These are phyloP conservation scores for Rhinophrynus dorsalis DNA, from an alignment of 2,797 vertebrate species.

Conservation along the genomic window DNA sequence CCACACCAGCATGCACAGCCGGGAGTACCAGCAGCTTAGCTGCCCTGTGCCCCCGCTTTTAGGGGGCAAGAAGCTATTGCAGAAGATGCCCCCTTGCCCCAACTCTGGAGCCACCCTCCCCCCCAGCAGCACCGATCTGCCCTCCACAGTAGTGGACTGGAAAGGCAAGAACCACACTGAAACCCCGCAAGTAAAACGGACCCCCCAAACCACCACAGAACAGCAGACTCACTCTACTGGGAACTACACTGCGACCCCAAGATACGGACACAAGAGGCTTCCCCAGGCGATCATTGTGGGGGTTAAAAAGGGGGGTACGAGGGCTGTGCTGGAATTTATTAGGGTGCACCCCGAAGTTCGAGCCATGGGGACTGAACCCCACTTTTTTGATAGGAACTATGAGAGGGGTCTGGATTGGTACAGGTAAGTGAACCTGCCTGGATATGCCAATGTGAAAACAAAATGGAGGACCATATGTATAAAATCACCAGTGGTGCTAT, in stretches of 20 bases:
- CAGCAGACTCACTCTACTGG: slow-evolving; percentile 52
- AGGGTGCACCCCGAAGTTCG: slow-evolving; percentile 93
- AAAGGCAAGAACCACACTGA: slow-evolving; percentile 24
- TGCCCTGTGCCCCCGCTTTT: slow-evolving; percentile 66
- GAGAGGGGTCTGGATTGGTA: slow-evolving; percentile 92
- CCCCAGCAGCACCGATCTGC: slow-evolving; percentile 38
- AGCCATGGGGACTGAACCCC: slow-evolving; percentile 89
- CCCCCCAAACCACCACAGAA: slow-evolving; percentile 59
- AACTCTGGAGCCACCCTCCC: slow-evolving; percentile 50
- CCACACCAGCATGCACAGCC: slow-evolving; percentile 72
- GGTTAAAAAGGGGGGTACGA: slow-evolving; percentile 93
- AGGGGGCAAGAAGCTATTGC: slow-evolving; percentile 84
- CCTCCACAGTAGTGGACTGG: slow-evolving; percentile 52
- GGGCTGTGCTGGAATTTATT: slow-evolving; percentile 94
- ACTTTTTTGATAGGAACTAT: slow-evolving; percentile 96
- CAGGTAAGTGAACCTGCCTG: slow-evolving; percentile 83
- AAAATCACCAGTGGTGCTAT: too few relatives aligned
- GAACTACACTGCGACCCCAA: slow-evolving; percentile 70
- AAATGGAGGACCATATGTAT: too few relatives aligned
- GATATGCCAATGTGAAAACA: too few relatives aligned
- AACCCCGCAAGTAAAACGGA: not conserved
- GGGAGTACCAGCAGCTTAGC: slow-evolving; percentile 68
- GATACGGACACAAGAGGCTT: slow-evolving; percentile 82
- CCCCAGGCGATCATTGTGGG: slow-evolving; percentile 90
- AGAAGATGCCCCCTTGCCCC: slow-evolving; percentile 73